Evolutionary conservation across 2,113 vertebrate genomes (phyloP).

Genomic region (Kryptolebias marmoratus): DNA sequence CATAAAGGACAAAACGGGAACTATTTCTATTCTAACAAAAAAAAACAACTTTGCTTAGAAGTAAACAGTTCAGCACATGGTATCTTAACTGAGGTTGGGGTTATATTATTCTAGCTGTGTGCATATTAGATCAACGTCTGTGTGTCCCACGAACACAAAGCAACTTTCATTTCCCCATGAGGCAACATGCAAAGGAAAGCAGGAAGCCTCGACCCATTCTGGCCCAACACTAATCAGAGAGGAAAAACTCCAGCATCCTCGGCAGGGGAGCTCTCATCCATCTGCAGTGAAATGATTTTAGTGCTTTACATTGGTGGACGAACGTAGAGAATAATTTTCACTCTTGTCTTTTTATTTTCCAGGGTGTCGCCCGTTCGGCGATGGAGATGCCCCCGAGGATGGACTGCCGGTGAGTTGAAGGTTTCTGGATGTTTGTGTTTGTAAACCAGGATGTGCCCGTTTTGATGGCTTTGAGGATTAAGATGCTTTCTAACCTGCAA

Average conservation of each 20-base stretch:
- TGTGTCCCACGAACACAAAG: slow-evolving; percentile 60
- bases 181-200: slow-evolving; percentile 45
- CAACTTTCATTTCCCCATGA: slow-evolving; percentile 71
- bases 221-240: slow-evolving; percentile 19
- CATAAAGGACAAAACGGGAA: too few species aligned
- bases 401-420: slow-evolving; percentile 86
- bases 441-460: neutral
- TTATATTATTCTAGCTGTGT: slow-evolving; percentile 41
- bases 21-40: neutral
- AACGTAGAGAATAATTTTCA: neutral
- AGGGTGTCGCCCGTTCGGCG: slow-evolving; percentile 87
- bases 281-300: neutral
- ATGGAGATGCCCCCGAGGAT: slow-evolving; percentile 85
- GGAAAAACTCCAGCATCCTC: slow-evolving; percentile 14
- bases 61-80: neutral
- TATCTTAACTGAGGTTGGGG: too few species aligned
- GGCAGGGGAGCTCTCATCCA: neutral
- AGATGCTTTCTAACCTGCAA: neutral
- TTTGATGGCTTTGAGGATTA: neutral
- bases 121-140: slow-evolving; percentile 68
- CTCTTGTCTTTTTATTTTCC: slow-evolving; percentile 33
- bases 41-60: neutral
- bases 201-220: slow-evolving; percentile 47
- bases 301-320: neutral
- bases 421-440: neutral